Evolutionary conservation across 1,140 invertebrate genomes (phyloP).

Genomic region (Diorhabda carinulata): DNA sequence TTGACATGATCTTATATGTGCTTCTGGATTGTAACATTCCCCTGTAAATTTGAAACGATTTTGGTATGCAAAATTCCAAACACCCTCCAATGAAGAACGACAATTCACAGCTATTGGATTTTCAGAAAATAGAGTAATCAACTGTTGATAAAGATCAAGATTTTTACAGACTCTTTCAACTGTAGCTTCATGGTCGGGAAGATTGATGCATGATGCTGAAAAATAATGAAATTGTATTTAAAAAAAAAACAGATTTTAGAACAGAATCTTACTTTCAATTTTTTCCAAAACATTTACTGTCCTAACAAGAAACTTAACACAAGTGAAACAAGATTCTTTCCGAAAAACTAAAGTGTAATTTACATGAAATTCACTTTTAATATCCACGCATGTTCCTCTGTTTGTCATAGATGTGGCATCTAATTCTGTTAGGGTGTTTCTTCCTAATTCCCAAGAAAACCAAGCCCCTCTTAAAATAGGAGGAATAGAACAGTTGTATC

Average conservation of each 20-base stretch:
- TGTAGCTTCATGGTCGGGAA: slow-evolving; percentile 62
- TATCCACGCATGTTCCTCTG: slow-evolving; percentile 67
- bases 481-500: slow-evolving; percentile 62
- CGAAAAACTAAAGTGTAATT: slow-evolving; percentile 85
- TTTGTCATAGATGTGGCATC: slow-evolving; percentile 71
- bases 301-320: slow-evolving; percentile 78
- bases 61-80: slow-evolving; percentile 94
- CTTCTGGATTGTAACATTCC: slow-evolving; percentile 82
- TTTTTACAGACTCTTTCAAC: slow-evolving; percentile 72
- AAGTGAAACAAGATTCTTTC: slow-evolving; percentile 72
- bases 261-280: slow-evolving; percentile 65
- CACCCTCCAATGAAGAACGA: slow-evolving; percentile 86
- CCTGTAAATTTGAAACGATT: slow-evolving; percentile 87
- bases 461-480: slow-evolving; percentile 75
- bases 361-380: slow-evolving; percentile 68
- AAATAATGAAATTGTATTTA: slow-evolving; percentile 6
- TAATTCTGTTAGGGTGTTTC: slow-evolving; percentile 77
- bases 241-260: not conserved
- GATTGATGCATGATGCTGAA: slow-evolving; percentile 68
- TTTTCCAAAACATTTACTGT: slow-evolving; percentile 90
- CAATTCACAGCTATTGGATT: slow-evolving; percentile 91
- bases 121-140: slow-evolving; percentile 84
- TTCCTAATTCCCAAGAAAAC: slow-evolving; percentile 88
- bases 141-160: slow-evolving; percentile 71
- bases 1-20: slow-evolving; percentile 90